phyloP scores from a whole-genome alignment of 1,140 invertebrate species.

The Bacillus rossius region DNA sequence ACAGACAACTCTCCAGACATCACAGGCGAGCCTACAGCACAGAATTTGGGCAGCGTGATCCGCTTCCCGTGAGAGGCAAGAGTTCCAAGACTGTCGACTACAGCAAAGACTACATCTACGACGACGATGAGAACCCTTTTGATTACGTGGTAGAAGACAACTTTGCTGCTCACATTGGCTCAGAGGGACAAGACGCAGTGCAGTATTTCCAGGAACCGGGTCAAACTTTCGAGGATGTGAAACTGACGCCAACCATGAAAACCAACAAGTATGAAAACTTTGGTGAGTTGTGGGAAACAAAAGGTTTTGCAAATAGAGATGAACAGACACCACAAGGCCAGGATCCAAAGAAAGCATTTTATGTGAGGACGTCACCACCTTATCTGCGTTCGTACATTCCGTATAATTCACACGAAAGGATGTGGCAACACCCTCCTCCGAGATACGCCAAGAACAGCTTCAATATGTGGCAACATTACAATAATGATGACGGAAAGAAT shows the following conservation, averaged over 20 bases:
- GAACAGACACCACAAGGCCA: neutral
- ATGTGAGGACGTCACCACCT: no score
- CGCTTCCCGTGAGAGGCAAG: neutral
- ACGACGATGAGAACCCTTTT: neutral
- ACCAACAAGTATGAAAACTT: neutral
- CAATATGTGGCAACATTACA: no score
- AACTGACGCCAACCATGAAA: neutral
- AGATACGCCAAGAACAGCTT: no score
- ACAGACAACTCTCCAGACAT: neutral
- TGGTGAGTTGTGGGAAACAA: slow-evolving; percentile 2
- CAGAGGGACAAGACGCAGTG: neutral
- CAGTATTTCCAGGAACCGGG: neutral
- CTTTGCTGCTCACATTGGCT: neutral
- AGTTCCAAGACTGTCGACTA: neutral
- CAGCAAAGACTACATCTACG: neutral
- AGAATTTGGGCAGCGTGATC: no score
- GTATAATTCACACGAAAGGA: no score
- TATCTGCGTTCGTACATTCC: no score
- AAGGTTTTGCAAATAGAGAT: neutral
- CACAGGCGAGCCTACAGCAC: neutral
- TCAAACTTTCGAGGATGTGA: neutral
- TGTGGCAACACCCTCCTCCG: no score
- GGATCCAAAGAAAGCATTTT: no score
- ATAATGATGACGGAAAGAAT: no score
- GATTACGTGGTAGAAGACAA: neutral